phyloP scores from a whole-genome alignment of 2,113 vertebrate genomes.

The Nanorana parkeri region DNA sequence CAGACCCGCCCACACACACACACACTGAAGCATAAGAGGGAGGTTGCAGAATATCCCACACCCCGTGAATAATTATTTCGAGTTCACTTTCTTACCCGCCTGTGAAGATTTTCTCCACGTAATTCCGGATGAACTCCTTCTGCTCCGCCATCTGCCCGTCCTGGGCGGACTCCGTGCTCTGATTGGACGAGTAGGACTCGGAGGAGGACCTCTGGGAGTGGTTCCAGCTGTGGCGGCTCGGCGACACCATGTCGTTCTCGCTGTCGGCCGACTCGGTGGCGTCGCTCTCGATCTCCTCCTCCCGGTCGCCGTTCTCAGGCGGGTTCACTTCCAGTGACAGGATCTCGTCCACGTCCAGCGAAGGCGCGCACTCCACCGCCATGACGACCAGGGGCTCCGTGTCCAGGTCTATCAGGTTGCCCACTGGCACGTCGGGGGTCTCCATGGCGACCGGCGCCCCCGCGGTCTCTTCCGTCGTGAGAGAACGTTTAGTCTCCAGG shows the following conservation, averaged over 20 bases:
- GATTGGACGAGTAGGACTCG: constrained; percentile 84
- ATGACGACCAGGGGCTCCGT: constrained; percentile 58
- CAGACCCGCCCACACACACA: too few relatives aligned
- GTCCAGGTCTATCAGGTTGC: constrained; percentile 86
- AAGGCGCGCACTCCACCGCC: constrained; percentile 49
- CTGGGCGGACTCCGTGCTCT: constrained; percentile 78
- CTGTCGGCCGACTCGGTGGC: constrained; percentile 93
- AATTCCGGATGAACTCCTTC: constrained; percentile 85
- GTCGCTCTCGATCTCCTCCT: constrained; percentile 80
- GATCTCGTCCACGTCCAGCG: constrained; percentile 56
- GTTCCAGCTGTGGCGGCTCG: constrained; percentile 71
- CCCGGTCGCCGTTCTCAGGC: constrained; percentile 60
- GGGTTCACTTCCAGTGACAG: not conserved
- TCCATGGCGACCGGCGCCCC: constrained; percentile 74
- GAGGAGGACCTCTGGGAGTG: constrained; percentile 82
- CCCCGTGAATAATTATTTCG: too few relatives aligned
- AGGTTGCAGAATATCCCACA: too few relatives aligned
- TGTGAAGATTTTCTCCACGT: constrained; percentile 91
- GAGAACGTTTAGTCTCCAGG: too few relatives aligned
- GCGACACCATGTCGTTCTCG: constrained; percentile 82
- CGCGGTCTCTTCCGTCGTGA: accelerated
- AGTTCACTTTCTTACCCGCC: constrained; percentile 72
- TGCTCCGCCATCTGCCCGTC: constrained; percentile 72
- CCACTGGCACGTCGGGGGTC: constrained; percentile 73
- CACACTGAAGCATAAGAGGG: too few relatives aligned